A percentile compares a stretch with the other conserved stretches of the same genome.
Conservation (phyloP, 2,888 invertebrate genomes). For the Sericinus montela region DNA sequence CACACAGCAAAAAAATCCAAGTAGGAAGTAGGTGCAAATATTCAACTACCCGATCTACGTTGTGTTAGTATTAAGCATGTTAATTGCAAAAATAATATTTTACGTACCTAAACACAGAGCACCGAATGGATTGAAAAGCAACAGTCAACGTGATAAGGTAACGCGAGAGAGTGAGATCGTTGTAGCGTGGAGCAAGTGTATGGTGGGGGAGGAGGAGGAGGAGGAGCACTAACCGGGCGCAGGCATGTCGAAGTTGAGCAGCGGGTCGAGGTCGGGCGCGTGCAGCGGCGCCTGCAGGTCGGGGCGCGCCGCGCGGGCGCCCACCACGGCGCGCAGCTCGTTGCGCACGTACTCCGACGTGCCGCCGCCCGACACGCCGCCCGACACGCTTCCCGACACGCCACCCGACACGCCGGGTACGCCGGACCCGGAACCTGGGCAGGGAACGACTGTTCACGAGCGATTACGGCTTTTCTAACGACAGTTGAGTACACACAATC, state of each 20-base stretch:
- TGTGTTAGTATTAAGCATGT: no score
- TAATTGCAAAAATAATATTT: no score
- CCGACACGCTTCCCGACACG: slow-evolving; percentile 38
- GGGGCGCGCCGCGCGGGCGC: slow-evolving; percentile 84
- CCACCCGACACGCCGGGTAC: slow-evolving; percentile 26
- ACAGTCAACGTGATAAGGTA: no score
- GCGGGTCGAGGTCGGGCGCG: slow-evolving; percentile 83
- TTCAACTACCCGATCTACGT: no score
- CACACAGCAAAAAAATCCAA: no score
- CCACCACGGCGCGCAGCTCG: slow-evolving; percentile 93
- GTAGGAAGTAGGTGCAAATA: no score
- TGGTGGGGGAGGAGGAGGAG: background rate
- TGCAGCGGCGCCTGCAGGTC: slow-evolving; percentile 70
- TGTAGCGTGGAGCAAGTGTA: background rate
- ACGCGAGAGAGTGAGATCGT: background rate
- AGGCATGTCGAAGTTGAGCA: slow-evolving; percentile 85
- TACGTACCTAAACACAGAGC: no score
- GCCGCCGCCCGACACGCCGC: slow-evolving; percentile 66
- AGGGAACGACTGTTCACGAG: slow-evolving; percentile 16
- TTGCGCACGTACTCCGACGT: slow-evolving; percentile 94
- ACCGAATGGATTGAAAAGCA: no score
- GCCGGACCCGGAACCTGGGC: slow-evolving; percentile 12
- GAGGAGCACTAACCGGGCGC: slow-evolving; percentile 71
- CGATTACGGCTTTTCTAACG: no score
- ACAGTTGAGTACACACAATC: no score